Base-by-base conservation (phyloP, 2,113 vertebrate genomes). In the Chroicocephalus ridibundus region DNA sequence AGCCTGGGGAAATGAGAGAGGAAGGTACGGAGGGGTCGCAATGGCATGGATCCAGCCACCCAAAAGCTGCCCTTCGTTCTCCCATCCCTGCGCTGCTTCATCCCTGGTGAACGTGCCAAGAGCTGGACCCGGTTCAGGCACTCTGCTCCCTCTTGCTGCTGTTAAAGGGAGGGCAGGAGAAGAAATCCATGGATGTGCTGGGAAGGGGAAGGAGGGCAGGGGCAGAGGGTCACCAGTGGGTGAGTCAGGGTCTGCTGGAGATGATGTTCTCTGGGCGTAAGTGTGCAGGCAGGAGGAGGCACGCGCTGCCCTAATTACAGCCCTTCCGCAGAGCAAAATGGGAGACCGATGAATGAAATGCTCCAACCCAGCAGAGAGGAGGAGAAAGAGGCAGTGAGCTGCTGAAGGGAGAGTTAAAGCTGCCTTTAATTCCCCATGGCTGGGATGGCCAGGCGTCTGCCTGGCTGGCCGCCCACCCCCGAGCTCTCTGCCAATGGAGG, bases 201-300 rank as follows among this genome's bases (percentile, higher is more conserved):
- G 81, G 40, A 95, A 80, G 82, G 44, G 60, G 60, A 66, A 81
- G 40, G 78, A 82, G 44, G n/a, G 25, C 69, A 81, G 77, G 19
- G 27, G 68, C 36, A 76, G 66, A 82, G 42, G 40, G 47, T 92
- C 83, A 82, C 88, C 36, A 2, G 27, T 71, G 86, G 27, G 36
- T 94, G 94, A 95, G 54, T 94, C 85, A 84, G 74, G 74, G 55
- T 89, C 88, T 94, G 77, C 18, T 72, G 91, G 90, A 86, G 82
- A 82, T 83, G 82, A 51, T 83, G 58, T 25, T 83, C n/a, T 82
- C 47, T 0, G 0, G 42, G 54, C 7, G 18, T 1, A 24, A 91
- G 79, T 10, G 2, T 7, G 3, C 40, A 52, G 52, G 75, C 82
- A 82, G 58, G 68, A 93, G 92, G 86, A 84, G 86, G 60, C 90